Base-by-base conservation (phyloP, 2,797 vertebrate genomes). In the Poecile montanus region DNA sequence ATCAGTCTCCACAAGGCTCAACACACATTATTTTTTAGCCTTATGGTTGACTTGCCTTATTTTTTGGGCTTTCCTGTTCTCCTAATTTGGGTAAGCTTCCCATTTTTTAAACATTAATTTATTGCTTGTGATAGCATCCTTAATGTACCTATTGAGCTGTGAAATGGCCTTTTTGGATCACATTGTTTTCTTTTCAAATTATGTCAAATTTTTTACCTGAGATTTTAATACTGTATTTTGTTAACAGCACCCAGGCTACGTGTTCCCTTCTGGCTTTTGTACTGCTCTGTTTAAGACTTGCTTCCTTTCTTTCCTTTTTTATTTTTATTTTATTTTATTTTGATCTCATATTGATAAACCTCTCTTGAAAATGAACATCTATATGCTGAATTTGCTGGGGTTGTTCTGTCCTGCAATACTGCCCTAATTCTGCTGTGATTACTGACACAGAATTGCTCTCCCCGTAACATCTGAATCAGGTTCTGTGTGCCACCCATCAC, bases 1-100 rank as follows among this genome's bases (percentile, higher is more conserved):
- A 73, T 70, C 63, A 60, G 36, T 50, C 40, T 51, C 65, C 56
- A 36, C 79, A 88, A 58, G 30, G 23, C 26, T 80, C 44, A 75
- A 25, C 30, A 54, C 56, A 62, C 67, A 20, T 61, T 54, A 58
- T 38, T 57, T 87, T 82, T 85, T 45, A 93, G 23, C 27, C 38
- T 51, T 30, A 53, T 61, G 58, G 18, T 53, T 91, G 56, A 71
- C 9, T 88, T 63, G 50, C 34, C 58, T 23, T 57, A 34, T 72
- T 93, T 90, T 81, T 81, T 61, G 38, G 70, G 50, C 29, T 95
- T 90, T 88, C 42, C 34, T 57, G 9, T 71, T 93, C 48, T 85
- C 44, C 67, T 88, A 40, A 84, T 94, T 68, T 57, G 42, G 23
- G 32, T 77, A 88, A 81, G 7, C 50, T 73, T 93, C 56, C 11